A percentile compares a stretch with the other conserved stretches of the same genome.
These are phyloP conservation scores for Caenorhabditis inopinata DNA, from an alignment of 1,140 invertebrate species.

Conservation along the genomic window DNA sequence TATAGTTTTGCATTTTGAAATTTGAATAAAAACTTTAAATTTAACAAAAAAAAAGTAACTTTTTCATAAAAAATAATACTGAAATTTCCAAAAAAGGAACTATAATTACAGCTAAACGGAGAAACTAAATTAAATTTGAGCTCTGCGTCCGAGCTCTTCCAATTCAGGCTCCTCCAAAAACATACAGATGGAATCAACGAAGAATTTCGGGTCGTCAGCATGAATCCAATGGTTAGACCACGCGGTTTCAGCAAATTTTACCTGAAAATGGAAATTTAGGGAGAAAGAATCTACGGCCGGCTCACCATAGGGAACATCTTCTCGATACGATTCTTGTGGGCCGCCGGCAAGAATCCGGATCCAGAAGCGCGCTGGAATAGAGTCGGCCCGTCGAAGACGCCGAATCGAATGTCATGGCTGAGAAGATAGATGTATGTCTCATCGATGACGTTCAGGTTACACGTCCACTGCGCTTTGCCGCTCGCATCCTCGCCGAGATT, in stretches of 20 bases:
- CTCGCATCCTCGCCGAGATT: constrained; percentile 8
- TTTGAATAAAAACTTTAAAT: too few species aligned
- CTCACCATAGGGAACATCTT: neutral
- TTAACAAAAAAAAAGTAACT: too few species aligned
- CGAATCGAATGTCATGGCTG: neutral
- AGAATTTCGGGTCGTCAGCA: constrained; percentile 14
- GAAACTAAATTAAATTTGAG: too few species aligned
- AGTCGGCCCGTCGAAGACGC: neutral
- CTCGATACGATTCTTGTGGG: neutral
- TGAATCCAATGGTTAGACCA: constrained; percentile 28
- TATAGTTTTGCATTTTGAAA: neutral
- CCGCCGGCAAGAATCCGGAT: neutral
- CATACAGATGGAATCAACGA: neutral
- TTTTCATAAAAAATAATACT: too few species aligned
- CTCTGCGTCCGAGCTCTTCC: neutral
- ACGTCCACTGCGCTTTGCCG: neutral
- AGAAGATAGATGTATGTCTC: constrained; percentile 22
- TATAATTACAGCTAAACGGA: too few species aligned
- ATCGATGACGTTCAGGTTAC: constrained; percentile 4
- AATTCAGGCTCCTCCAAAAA: neutral
- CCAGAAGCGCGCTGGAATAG: neutral
- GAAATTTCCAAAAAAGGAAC: too few species aligned
- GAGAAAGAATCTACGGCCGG: too few species aligned
- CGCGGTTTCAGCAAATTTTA: constrained; percentile 1
- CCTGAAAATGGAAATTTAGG: neutral